phyloP scores from a whole-genome alignment of 2,113 vertebrate species.

The Petromus typicus region DNA sequence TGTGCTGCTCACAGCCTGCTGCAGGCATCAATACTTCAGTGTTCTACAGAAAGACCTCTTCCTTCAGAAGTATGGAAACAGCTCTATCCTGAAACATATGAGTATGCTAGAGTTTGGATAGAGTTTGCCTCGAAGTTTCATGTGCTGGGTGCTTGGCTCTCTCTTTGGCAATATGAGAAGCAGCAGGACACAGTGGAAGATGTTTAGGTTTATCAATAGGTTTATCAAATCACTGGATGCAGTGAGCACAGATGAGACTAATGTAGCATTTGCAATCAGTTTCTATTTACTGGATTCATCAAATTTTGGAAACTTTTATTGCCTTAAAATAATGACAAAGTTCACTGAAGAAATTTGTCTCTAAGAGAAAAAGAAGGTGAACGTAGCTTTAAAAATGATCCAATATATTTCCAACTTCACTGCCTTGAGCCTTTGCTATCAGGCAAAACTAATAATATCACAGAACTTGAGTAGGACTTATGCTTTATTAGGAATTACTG shows the following conservation, averaged over 20 bases:
- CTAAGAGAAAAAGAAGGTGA: not conserved
- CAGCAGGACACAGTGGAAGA: not conserved
- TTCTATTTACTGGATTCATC: not conserved
- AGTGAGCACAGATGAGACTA: not conserved
- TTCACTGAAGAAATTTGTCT: conserved; percentile 23
- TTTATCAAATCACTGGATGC: too few species aligned
- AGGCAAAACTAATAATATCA: not conserved
- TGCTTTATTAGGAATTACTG: not conserved
- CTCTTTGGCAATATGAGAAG: not conserved
- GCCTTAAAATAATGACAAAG: not conserved
- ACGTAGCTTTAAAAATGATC: not conserved
- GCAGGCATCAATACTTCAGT: too few species aligned
- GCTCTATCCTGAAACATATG: not conserved
- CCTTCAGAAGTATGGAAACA: not conserved
- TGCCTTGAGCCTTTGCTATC: not conserved
- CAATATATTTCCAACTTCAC: not conserved
- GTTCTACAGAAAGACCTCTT: not conserved
- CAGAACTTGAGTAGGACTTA: not conserved
- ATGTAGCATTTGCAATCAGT: not conserved
- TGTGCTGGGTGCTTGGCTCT: not conserved
- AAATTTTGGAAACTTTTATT: not conserved
- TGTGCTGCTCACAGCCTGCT: too few species aligned
- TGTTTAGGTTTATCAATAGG: too few species aligned
- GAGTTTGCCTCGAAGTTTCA: not conserved
- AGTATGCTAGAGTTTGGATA: too few species aligned